Conservation (phyloP, 1,140 invertebrate genomes). For the Saccostrea glomerata region DNA sequence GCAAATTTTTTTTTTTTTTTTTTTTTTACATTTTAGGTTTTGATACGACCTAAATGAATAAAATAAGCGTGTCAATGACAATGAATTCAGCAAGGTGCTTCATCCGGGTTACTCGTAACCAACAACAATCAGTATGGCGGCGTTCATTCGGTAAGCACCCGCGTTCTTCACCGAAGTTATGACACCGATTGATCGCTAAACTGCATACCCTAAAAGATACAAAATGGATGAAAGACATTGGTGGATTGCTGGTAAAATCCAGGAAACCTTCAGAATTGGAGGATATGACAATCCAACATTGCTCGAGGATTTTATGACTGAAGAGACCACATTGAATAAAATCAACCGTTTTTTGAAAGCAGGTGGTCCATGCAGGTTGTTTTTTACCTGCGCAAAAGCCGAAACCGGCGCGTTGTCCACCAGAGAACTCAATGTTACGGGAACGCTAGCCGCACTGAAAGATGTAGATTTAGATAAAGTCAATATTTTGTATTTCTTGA, state of each 20-base stretch:
- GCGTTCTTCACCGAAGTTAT: not conserved
- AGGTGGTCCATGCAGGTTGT: constrained; percentile 76
- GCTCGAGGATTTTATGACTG: constrained; percentile 77
- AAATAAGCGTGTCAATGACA: not conserved
- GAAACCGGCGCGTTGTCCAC: constrained; percentile 67
- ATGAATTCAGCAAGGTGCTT: constrained; percentile 53
- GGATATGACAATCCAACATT: constrained; percentile 76
- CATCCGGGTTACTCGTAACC: constrained; percentile 67
- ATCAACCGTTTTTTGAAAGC: constrained; percentile 76
- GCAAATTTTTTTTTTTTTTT: too few species aligned
- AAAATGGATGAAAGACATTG: constrained; percentile 79
- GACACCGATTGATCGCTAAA: not conserved
- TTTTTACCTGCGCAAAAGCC: constrained; percentile 76
- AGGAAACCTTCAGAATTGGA: constrained; percentile 78
- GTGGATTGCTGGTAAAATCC: constrained; percentile 79
- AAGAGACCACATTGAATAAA: constrained; percentile 72
- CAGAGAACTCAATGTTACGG: constrained; percentile 73
- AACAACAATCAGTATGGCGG: constrained; percentile 73
- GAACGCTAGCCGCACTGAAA: constrained; percentile 75
- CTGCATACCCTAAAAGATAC: constrained; percentile 19
- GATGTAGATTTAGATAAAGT: constrained; percentile 74
- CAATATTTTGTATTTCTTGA: constrained; percentile 76
- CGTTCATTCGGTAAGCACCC: constrained; percentile 52
- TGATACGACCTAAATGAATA: not conserved
- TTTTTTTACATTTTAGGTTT: not conserved